Evolutionary conservation across 2,797 vertebrate genomes (phyloP).

Genomic region (Channallabes apus): DNA sequence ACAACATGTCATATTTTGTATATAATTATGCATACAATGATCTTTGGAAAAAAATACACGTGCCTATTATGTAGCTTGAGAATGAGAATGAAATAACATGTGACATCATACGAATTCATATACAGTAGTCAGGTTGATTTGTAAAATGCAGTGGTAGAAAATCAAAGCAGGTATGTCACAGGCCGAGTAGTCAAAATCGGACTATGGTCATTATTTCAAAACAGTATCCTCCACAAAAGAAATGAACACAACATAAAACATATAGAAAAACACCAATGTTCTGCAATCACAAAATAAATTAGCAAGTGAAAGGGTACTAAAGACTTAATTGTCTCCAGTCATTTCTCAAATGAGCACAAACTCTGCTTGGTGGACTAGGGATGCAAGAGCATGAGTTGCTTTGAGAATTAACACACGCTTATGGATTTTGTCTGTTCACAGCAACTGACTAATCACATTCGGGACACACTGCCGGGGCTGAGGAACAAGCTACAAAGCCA

Average conservation of each 20-base stretch:
- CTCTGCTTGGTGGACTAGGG: not conserved
- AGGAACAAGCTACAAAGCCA: constrained; percentile 93
- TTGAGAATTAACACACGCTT: not conserved
- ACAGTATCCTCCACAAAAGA: not conserved
- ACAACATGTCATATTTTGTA: not conserved
- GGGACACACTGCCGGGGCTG: constrained; percentile 88
- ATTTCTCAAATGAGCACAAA: not conserved
- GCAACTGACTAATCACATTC: constrained; percentile 98
- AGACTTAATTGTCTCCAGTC: not conserved
- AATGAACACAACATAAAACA: not conserved
- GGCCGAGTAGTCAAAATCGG: not conserved
- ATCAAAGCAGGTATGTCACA: not conserved
- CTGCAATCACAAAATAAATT: not conserved
- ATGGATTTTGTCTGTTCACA: constrained; percentile 56
- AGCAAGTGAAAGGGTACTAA: not conserved
- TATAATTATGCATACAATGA: not conserved
- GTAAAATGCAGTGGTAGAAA: not conserved
- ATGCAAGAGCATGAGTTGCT: too few species aligned
- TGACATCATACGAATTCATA: not conserved
- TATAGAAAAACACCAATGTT: not conserved
- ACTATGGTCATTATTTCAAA: not conserved
- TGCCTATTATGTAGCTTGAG: not conserved
- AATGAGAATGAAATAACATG: not conserved
- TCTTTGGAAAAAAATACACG: not conserved
- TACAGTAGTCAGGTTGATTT: not conserved